A percentile compares a stretch with the other conserved stretches of the same genome.
These are phyloP conservation scores for Tanaodytes sp. DNA, from an alignment of 2,888 invertebrate species.

Conservation along the genomic window DNA sequence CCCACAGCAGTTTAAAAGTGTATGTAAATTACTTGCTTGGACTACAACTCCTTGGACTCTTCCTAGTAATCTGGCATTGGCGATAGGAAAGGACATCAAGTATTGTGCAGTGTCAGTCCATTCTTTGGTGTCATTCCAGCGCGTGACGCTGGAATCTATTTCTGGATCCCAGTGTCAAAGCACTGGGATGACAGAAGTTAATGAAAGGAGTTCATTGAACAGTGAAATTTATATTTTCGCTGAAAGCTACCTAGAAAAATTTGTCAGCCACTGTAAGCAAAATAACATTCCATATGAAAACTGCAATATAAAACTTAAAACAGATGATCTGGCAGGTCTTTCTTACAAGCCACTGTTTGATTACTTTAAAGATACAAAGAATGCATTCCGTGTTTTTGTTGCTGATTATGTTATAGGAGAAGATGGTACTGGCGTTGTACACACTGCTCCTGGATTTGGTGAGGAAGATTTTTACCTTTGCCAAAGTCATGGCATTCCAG, in stretches of 20 bases:
- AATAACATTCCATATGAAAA: slow-evolving; percentile 26
- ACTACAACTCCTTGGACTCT: slow-evolving; percentile 27
- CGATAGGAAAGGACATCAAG: slow-evolving; percentile 22
- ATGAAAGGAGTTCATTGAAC: neutral
- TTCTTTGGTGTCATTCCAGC: slow-evolving; percentile 16
- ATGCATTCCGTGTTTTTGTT: slow-evolving; percentile 32
- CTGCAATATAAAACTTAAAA: slow-evolving; percentile 31
- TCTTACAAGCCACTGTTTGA: slow-evolving; percentile 32
- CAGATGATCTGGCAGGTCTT: slow-evolving; percentile 26
- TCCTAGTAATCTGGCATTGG: slow-evolving; percentile 20
- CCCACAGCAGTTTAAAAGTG: slow-evolving; percentile 22
- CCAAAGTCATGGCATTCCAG: slow-evolving; percentile 35
- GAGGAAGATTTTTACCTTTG: slow-evolving; percentile 39
- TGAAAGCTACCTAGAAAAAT: slow-evolving; percentile 26
- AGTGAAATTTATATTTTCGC: slow-evolving; percentile 21
- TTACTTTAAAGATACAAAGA: slow-evolving; percentile 31
- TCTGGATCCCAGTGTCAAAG: slow-evolving; percentile 4
- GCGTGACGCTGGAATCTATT: slow-evolving; percentile 14
- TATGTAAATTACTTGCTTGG: slow-evolving; percentile 28
- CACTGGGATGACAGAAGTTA: slow-evolving; percentile 3
- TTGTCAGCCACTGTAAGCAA: slow-evolving; percentile 26
- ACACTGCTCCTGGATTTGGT: slow-evolving; percentile 40
- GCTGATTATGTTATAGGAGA: slow-evolving; percentile 38
- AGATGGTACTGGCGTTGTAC: slow-evolving; percentile 42
- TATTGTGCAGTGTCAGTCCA: slow-evolving; percentile 29